Evolutionary conservation across 2,888 invertebrate genomes (phyloP).

Genomic region (Morinoia aosen): DNA sequence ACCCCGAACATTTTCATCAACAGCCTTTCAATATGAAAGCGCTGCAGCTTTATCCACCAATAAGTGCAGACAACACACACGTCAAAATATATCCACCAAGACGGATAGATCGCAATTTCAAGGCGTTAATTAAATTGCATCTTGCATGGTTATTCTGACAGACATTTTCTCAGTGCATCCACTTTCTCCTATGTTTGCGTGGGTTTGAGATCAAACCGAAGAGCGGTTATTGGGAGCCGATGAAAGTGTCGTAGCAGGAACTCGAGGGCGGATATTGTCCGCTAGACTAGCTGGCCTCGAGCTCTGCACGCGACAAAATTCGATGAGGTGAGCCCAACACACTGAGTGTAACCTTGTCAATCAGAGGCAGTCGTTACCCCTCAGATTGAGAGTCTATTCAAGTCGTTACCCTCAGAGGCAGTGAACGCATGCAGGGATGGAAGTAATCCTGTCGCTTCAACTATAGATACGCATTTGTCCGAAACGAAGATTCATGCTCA

Average conservation of each 20-base stretch:
- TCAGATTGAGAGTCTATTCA: no score
- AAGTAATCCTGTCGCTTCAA: not conserved
- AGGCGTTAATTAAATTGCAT: not conserved
- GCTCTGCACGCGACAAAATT: not conserved
- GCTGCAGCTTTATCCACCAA: no score
- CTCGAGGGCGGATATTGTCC: constrained; percentile 5
- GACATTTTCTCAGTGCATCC: not conserved
- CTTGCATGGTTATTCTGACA: not conserved
- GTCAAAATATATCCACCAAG: not conserved
- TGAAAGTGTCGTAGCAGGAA: constrained; percentile 29
- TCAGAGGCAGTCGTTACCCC: not conserved
- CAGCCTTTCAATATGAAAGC: no score
- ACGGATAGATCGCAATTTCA: not conserved
- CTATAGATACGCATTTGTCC: not conserved
- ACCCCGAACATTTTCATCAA: no score
- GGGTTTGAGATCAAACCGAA: not conserved
- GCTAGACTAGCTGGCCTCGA: not conserved
- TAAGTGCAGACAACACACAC: not conserved
- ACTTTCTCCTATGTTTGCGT: not conserved
- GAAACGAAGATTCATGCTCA: not conserved
- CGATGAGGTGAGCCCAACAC: not conserved
- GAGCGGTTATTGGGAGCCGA: constrained; percentile 14
- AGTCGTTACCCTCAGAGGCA: not conserved
- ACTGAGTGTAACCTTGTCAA: not conserved
- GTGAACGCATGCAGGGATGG: not conserved